A percentile compares a stretch with the other conserved stretches of the same genome.
These are phyloP conservation scores for Pollenia labialis DNA, from an alignment of 2,888 invertebrate genomes.

Conservation along the genomic window DNA sequence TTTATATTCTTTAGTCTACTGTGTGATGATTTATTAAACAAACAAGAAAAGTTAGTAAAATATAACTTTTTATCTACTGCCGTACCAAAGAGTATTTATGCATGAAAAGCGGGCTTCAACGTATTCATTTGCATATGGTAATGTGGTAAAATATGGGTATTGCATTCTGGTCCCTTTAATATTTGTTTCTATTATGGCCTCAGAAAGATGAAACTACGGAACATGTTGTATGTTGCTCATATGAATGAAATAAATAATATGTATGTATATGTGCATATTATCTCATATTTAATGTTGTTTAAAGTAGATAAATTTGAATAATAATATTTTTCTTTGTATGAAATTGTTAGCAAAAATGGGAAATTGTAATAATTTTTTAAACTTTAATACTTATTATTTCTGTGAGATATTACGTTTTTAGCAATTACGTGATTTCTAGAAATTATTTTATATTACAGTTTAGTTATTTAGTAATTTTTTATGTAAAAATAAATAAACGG, in stretches of 20 bases:
- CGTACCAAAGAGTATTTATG: conserved; percentile 4
- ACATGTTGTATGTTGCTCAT: background rate
- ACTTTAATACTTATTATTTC: too few relatives aligned
- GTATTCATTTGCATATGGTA: conserved; percentile 47
- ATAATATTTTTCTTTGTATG: too few relatives aligned
- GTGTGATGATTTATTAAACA: conserved; percentile 31
- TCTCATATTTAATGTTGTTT: too few relatives aligned
- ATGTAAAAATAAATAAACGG: too few relatives aligned
- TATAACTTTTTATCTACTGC: background rate
- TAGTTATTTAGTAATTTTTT: too few relatives aligned
- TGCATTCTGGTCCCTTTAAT: conserved; percentile 13
- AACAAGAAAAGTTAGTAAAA: conserved; percentile 16
- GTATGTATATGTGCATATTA: too few relatives aligned
- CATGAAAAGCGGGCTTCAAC: conserved; percentile 20
- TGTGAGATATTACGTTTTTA: too few relatives aligned
- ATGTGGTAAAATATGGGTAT: conserved; percentile 36
- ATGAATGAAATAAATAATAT: background rate
- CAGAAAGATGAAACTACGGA: conserved; percentile 10
- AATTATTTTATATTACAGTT: too few relatives aligned
- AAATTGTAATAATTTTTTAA: too few relatives aligned
- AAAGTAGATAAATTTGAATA: too few relatives aligned
- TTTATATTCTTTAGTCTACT: conserved; percentile 9
- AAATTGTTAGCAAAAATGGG: too few relatives aligned
- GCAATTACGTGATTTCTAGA: too few relatives aligned
- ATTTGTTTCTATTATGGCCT: background rate